Evolutionary conservation across 2,888 invertebrate genomes (phyloP).

Genomic region (Globia sparganii): DNA sequence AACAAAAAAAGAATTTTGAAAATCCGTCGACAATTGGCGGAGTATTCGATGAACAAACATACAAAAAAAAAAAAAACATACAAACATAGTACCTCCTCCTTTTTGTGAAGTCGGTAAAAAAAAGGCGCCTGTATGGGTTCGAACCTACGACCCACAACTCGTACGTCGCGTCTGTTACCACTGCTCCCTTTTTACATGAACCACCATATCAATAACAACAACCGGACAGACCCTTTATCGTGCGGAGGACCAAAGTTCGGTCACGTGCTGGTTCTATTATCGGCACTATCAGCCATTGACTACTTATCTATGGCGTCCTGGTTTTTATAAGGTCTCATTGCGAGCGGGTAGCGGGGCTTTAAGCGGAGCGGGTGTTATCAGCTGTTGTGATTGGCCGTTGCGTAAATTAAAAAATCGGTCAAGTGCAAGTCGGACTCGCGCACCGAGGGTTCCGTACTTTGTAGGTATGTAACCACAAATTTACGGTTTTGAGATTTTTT

Average conservation of each 20-base stretch:
- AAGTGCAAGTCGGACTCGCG: too few relatives aligned
- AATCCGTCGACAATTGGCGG: too few relatives aligned
- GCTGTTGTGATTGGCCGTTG: not conserved
- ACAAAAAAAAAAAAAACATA: too few relatives aligned
- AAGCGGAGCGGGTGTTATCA: conserved; percentile 18
- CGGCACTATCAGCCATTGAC: conserved; percentile 10
- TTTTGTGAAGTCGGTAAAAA: too few relatives aligned
- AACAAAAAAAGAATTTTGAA: too few relatives aligned
- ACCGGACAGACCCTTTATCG: conserved; percentile 50
- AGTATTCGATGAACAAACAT: too few relatives aligned
- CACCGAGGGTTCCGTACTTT: too few relatives aligned
- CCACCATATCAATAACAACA: conserved; percentile 7
- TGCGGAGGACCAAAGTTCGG: conserved; percentile 34
- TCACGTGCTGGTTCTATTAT: conserved; percentile 43
- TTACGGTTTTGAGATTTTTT: too few relatives aligned
- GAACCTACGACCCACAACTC: not conserved
- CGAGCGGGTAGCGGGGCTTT: conserved; percentile 32
- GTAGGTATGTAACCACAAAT: too few relatives aligned
- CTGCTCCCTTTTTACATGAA: not conserved
- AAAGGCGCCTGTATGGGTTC: not conserved
- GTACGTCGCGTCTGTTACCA: too few relatives aligned
- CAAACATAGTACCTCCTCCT: too few relatives aligned
- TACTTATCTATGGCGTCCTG: conserved; percentile 34
- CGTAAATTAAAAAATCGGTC: not conserved
- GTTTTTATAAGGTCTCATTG: conserved; percentile 40